phyloP scores from a whole-genome alignment of 1,140 invertebrate genomes.

The Teleogryllus occipitalis region DNA sequence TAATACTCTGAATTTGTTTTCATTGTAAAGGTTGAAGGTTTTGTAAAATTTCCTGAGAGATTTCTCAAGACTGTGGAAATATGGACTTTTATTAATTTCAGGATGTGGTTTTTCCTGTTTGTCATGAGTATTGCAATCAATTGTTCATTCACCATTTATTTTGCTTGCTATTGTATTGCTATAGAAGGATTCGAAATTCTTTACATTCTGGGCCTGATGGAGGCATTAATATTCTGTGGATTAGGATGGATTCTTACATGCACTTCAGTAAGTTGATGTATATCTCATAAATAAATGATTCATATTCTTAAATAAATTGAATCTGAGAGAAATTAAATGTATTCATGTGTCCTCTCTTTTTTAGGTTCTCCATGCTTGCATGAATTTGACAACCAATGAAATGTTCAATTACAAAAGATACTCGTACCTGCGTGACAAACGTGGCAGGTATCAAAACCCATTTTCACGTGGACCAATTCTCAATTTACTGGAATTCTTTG shows the following conservation, averaged over 20 bases:
- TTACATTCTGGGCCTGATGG: conserved; percentile 68
- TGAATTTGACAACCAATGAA: conserved; percentile 90
- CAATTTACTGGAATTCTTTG: conserved; percentile 84
- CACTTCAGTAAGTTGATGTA: conserved; percentile 62
- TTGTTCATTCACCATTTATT: conserved; percentile 78
- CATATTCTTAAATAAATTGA: background rate
- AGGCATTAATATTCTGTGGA: conserved; percentile 74
- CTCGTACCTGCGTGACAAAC: conserved; percentile 75
- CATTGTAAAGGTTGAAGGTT: too few relatives aligned
- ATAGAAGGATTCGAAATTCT: conserved; percentile 76
- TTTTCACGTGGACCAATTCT: conserved; percentile 76
- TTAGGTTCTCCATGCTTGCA: conserved; percentile 74
- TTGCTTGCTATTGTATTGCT: conserved; percentile 77
- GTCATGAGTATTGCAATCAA: conserved; percentile 78
- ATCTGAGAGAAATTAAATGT: background rate
- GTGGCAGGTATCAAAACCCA: conserved; percentile 79
- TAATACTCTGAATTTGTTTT: too few relatives aligned
- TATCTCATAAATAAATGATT: background rate
- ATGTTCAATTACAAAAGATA: conserved; percentile 89
- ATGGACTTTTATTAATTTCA: conserved; percentile 33
- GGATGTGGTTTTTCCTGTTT: conserved; percentile 87
- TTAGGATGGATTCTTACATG: conserved; percentile 79
- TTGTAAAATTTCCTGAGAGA: too few relatives aligned
- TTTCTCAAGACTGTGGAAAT: too few relatives aligned
- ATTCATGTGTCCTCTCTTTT: conserved; percentile 25